Evolutionary conservation across 2,888 invertebrate genomes (phyloP).

Genomic region (Nebria salina): DNA sequence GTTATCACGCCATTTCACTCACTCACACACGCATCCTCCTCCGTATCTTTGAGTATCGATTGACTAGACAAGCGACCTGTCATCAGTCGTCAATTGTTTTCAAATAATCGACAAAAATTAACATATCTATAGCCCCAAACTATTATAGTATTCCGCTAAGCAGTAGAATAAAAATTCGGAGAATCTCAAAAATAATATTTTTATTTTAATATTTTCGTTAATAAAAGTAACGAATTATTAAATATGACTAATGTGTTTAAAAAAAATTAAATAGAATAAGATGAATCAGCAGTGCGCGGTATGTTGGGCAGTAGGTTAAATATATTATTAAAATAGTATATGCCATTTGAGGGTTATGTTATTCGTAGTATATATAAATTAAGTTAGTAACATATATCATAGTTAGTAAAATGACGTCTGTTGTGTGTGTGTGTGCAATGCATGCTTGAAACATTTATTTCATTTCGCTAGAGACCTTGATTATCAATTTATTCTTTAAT

Average conservation of each 20-base stretch:
- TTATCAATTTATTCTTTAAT: slow-evolving; percentile 58
- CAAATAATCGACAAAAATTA: not conserved
- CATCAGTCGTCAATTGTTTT: not conserved
- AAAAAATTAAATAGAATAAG: not conserved
- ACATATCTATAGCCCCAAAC: no score
- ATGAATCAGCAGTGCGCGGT: not conserved
- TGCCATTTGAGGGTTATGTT: not conserved
- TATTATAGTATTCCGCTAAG: no score
- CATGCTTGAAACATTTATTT: slow-evolving; percentile 46
- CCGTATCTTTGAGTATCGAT: not conserved
- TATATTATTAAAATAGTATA: not conserved
- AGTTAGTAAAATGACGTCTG: slow-evolving; percentile 38
- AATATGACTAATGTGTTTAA: no score
- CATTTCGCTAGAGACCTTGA: slow-evolving; percentile 52
- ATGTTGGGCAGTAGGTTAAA: not conserved
- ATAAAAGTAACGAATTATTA: no score
- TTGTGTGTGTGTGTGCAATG: slow-evolving; percentile 19
- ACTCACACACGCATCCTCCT: not conserved
- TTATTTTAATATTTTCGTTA: no score
- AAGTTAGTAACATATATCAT: slow-evolving; percentile 37
- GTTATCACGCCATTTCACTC: slow-evolving; percentile 2
- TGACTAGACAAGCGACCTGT: not conserved
- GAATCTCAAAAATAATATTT: no score
- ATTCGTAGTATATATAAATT: not conserved
- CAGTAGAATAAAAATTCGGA: no score